Conservation (phyloP, 30 jellyfish, hydroid and myxozoan species). For the Pseudorhiza aurosa region DNA sequence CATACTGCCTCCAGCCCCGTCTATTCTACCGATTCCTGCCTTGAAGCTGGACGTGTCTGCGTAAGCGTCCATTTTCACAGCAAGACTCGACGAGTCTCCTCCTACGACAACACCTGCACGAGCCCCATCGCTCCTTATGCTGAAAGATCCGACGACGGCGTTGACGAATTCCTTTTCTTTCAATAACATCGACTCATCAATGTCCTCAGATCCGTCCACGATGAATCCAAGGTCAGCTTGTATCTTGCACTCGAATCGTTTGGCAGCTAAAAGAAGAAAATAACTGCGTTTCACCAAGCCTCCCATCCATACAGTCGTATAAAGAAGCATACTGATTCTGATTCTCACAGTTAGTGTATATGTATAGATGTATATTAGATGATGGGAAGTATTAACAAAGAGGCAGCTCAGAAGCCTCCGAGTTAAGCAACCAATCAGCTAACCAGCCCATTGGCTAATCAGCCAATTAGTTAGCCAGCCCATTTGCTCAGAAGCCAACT, state of each 20-base stretch:
- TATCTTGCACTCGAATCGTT: conserved; percentile 16
- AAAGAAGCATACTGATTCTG: no score
- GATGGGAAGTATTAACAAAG: no score
- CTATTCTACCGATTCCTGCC: conserved; percentile 19
- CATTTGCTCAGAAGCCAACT: no score
- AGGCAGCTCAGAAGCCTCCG: no score
- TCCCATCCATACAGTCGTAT: no score
- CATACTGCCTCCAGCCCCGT: conserved; percentile 6
- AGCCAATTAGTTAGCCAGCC: no score
- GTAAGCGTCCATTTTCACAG: conserved; percentile 24
- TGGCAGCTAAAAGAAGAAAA: conserved; percentile 23
- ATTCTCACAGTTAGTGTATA: no score
- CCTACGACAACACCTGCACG: conserved; percentile 53
- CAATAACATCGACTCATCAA: background rate
- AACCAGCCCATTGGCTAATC: no score
- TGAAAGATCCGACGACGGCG: conserved; percentile 17
- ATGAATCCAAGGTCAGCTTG: conserved; percentile 41
- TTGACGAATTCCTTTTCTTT: conserved; percentile 32
- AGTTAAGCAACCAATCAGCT: no score
- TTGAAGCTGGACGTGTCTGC: conserved; percentile 5
- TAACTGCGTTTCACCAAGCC: no score
- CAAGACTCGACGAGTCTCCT: conserved; percentile 1
- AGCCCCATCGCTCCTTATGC: background rate
- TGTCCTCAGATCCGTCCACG: conserved; percentile 8
- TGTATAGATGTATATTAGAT: no score